phyloP scores from a whole-genome alignment of 1,140 invertebrate species.

The Probaryconus sp. region DNA sequence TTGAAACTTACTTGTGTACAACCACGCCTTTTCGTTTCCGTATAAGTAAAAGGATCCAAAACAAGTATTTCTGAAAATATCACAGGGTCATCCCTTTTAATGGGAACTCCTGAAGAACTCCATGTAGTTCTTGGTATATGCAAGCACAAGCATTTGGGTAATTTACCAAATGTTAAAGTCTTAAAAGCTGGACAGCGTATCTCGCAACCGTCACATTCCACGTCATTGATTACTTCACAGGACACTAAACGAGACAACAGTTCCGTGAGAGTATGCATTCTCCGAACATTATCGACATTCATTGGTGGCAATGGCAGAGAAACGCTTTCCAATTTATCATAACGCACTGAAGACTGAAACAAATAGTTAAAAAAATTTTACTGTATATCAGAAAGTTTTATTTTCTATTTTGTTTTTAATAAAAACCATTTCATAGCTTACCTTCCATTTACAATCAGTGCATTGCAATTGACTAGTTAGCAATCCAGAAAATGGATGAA shows the following conservation, averaged over 20 bases:
- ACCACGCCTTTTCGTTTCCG: constrained; percentile 78
- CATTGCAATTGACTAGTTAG: constrained; percentile 91
- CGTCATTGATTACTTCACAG: constrained; percentile 89
- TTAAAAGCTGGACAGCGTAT: constrained; percentile 80
- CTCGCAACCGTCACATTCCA: constrained; percentile 88
- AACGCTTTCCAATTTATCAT: constrained; percentile 93
- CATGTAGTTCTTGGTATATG: constrained; percentile 93
- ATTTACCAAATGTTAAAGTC: constrained; percentile 92
- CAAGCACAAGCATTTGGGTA: constrained; percentile 89
- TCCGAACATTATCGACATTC: constrained; percentile 77
- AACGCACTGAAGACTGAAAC: constrained; percentile 87
- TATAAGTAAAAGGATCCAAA: constrained; percentile 87
- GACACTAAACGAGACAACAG: constrained; percentile 89
- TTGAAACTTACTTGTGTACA: constrained; percentile 63
- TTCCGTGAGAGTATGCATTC: constrained; percentile 81
- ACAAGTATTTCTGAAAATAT: constrained; percentile 90
- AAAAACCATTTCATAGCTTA: constrained; percentile 64
- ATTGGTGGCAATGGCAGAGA: constrained; percentile 85
- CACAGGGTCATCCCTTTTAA: constrained; percentile 91
- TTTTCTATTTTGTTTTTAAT: too few species aligned
- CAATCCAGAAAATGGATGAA: constrained; percentile 87
- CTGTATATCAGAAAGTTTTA: too few species aligned
- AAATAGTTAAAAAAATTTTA: too few species aligned
- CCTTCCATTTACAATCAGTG: constrained; percentile 87
- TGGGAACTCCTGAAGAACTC: constrained; percentile 84